Base-by-base conservation (phyloP, 1,140 invertebrate species). In the Bombus turneri region DNA sequence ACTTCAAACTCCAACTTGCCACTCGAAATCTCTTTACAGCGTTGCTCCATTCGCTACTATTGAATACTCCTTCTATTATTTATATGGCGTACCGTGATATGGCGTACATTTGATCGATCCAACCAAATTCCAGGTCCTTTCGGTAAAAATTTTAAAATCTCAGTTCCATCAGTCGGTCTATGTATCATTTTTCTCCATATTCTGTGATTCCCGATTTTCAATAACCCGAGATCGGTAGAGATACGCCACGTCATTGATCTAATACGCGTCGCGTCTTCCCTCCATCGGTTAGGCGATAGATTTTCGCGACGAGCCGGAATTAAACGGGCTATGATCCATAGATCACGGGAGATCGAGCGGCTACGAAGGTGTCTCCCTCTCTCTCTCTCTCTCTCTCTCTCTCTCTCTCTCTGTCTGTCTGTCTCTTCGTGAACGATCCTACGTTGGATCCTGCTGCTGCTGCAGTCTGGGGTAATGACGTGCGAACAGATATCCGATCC, bases 401-500 rank as follows among this genome's bases (percentile, higher is more conserved):
- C n/a, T 41, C n/a, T 37, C 72, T n/a, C 73, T 31, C 31, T 31
- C 31, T 31, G 0, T 31, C 31, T 31, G 0, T 31, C 31, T 31
- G 31, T 25, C 74, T 43, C 34, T 39, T 39, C 9, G 12, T 66
- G 79, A 86, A 90, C 86, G 89, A 88, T 87, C 71, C 86, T 73
- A 86, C 83, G 87, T 76, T 87, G 89, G 87, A 90, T 91, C 88
- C 89, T 91, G 89, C 89, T 90, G 90, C 90, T 91, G 90, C 90
- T 88, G 89, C 92, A 90, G 91, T 92, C 92, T 92, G 93, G 92
- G 94, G 94, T 95, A 95, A 95, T 95, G 95, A 95, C 93, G 95
- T 93, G 95, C 94, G 93, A 95, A 95, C 94, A 94, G 94, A 95
- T 95, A 95, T 94, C 94, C 93, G 93, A 94, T 94, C 93, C 94